phyloP scores from a whole-genome alignment of 1,140 invertebrate genomes.

The Solenopsis fugax region DNA sequence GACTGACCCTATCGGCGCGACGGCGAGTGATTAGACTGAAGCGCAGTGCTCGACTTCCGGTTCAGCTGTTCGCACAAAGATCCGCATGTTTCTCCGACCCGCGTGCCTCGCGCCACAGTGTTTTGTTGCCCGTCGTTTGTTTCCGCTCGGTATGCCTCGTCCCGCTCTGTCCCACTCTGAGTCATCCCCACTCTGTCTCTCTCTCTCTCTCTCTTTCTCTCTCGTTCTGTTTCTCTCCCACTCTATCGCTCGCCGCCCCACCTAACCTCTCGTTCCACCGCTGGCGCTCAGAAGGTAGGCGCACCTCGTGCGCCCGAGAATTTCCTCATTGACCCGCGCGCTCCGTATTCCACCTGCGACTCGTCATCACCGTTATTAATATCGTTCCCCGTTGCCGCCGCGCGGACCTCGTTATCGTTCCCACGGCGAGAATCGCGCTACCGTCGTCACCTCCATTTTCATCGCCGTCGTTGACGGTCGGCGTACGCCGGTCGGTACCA shows the following conservation, averaged over 20 bases:
- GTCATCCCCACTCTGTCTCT: conserved; percentile 12
- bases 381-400: conserved; percentile 63
- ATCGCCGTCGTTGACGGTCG: conserved; percentile 36
- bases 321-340: conserved; percentile 67
- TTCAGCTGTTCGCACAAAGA: conserved; percentile 74
- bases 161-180: conserved; percentile 59
- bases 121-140: conserved; percentile 27
- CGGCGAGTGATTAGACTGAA: conserved; percentile 66
- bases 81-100: conserved; percentile 75
- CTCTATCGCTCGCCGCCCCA: conserved; percentile 39
- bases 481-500: not conserved
- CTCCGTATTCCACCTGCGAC: conserved; percentile 67
- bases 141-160: conserved; percentile 42
- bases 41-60: conserved; percentile 75
- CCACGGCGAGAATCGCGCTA: conserved; percentile 47
- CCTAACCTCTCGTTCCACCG: not conserved
- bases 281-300: conserved; percentile 59
- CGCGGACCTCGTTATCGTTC: conserved; percentile 59
- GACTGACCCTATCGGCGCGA: conserved; percentile 68
- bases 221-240: conserved; percentile 16
- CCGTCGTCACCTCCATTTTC: conserved; percentile 53
- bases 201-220: conserved; percentile 30
- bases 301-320: conserved; percentile 61
- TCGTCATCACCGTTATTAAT: conserved; percentile 60
- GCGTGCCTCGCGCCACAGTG: conserved; percentile 47